Percentiles rank a stretch among this genome's conserved stretches.
Conservation (phyloP, 2,888 invertebrate species). For the Branchellion lobata region DNA sequence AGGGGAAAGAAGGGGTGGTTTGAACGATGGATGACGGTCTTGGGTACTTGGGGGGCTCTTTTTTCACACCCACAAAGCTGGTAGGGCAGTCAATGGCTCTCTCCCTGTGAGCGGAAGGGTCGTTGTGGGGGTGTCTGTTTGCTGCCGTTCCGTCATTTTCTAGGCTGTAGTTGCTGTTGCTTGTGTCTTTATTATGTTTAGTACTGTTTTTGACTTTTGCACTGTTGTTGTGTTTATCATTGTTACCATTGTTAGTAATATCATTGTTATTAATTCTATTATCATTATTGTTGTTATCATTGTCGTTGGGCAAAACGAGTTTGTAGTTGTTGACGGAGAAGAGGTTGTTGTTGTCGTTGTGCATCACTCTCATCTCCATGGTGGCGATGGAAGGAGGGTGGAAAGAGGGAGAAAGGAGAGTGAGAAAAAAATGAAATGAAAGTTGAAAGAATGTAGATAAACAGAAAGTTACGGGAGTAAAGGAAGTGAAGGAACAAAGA, state of each 20-base stretch:
- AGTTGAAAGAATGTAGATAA: too few species aligned
- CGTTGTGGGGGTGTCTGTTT: background rate
- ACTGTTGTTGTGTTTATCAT: background rate
- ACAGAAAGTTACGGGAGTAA: too few species aligned
- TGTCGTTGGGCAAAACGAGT: background rate
- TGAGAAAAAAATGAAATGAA: background rate
- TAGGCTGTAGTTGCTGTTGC: background rate
- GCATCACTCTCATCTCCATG: slow-evolving; percentile 6
- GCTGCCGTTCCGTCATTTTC: background rate
- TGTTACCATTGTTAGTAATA: background rate
- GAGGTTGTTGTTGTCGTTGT: background rate
- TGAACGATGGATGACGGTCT: slow-evolving; percentile 51
- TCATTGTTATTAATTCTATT: too few species aligned
- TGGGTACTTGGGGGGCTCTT: slow-evolving; percentile 81
- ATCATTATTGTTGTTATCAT: background rate
- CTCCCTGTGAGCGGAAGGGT: slow-evolving; percentile 78
- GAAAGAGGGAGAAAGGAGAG: background rate
- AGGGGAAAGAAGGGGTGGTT: background rate
- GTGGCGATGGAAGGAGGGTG: background rate
- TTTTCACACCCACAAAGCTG: slow-evolving; percentile 83
- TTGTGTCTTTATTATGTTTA: background rate
- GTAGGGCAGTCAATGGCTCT: slow-evolving; percentile 98
- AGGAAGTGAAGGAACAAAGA: too few species aligned
- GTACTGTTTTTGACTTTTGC: background rate
- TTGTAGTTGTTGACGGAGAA: background rate